Evolutionary conservation across 92 coral and sea anemone species (phyloP).

Genomic region (Metridium senile): DNA sequence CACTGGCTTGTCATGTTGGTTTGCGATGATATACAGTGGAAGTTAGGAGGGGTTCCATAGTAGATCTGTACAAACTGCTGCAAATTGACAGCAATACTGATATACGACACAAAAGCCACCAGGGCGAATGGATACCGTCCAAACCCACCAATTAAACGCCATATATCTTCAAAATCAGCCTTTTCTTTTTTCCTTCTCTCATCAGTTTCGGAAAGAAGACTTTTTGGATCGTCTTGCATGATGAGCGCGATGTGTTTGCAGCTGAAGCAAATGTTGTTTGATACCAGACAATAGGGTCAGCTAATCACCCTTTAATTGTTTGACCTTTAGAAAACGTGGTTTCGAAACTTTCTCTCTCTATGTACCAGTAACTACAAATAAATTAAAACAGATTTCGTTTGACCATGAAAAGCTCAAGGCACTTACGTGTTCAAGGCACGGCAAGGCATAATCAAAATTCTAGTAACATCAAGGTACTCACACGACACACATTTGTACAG

Average conservation of each 20-base stretch:
- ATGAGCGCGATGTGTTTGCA: not conserved
- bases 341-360: no score
- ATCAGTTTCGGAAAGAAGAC: not conserved
- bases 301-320: no score
- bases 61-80: slow-evolving; percentile 33
- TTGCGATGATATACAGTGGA: slow-evolving; percentile 10
- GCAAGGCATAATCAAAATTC: no score
- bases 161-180: slow-evolving; percentile 28
- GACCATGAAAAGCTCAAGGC: no score
- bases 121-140: slow-evolving; percentile 35
- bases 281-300: not conserved
- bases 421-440: no score
- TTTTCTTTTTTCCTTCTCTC: not conserved
- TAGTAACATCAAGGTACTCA: no score
- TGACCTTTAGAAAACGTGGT: no score
- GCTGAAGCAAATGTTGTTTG: not conserved
- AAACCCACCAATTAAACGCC: slow-evolving; percentile 35
- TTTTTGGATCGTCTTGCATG: not conserved
- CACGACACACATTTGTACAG: no score
- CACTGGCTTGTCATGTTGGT: slow-evolving; percentile 9
- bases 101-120: slow-evolving; percentile 12
- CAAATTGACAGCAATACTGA: slow-evolving; percentile 14
- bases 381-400: no score
- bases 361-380: no score
- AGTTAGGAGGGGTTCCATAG: slow-evolving; percentile 44